Base-by-base conservation (phyloP, 2,113 vertebrate genomes). In the Stegastes partitus region DNA sequence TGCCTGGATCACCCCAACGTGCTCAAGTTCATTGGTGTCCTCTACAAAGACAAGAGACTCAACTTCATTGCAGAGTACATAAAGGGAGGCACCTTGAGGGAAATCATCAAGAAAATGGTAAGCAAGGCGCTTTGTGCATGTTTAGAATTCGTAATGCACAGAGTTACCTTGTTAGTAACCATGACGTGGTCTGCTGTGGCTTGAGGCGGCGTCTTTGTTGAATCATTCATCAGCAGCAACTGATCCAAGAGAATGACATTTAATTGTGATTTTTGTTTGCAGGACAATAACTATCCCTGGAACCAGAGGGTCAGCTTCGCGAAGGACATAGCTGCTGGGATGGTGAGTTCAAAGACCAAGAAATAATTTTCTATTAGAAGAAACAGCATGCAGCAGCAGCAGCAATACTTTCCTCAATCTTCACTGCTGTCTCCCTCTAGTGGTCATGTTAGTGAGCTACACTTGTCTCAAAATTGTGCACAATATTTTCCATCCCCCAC, bases 61-160 rank as follows among this genome's bases (percentile, higher is more conserved):
- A 99, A 99, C 93, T 99, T 99, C 92, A 99, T 99, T 77, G 96
- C 98, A 0, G 98, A 99, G 90, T 99, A 99, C 92, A 99, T 99
- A 85, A 97, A 97, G 85, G 98, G 97, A 0, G 98, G 98, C 66
- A 99, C 98, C 0, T 91, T 99, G 63, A 95, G 98, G 26, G 92
- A 96, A 57, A 96, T 97, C 91, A 99, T 99, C 88, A 98, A 98
- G 86, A 96, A 86, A 90, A 99, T 99, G 97, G 98, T 99, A 68
- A 86, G 79, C 21, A 19, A 1, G 3, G 18, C 26, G 45, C 22
- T 4, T 44, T 1, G 44, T 68, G 21, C 49, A 26, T 75, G 45
- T 62, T 37, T 25, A 47, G n/a, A 45, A 53, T 37, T 77, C 11
- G 51, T 15, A 45, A 61, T 65, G 47, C 28, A 42, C 0, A 15